Base-by-base conservation (phyloP, 2,113 vertebrate species). In the Colinus virginianus region DNA sequence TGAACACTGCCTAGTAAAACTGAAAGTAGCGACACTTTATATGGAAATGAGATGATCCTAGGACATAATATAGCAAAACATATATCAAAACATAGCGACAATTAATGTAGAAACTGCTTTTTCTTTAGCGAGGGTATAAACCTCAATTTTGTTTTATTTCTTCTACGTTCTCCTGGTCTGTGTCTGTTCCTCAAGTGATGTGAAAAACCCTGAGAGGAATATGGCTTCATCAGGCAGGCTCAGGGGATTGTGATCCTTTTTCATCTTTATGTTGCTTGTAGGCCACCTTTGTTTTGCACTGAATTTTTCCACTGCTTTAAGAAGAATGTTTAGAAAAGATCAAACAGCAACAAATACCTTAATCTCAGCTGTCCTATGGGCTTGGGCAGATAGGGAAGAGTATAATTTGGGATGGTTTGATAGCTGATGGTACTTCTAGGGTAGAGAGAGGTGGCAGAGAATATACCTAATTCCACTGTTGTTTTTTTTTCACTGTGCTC, bases 1-100 rank as follows among this genome's bases (percentile, higher is more conserved):
- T 96, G 93, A 94, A 97, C 56, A 90, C 85, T 76, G 82, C 70
- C 78, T 26, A 95, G 95, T 91, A 96, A 97, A 97, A 97, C 82
- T 93, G 96, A 94, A 97, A 96, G 96, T 91, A 97, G 90, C 88
- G 94, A 94, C 88, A 97, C 95, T 98, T 97, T 97, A 97, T 97
- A 97, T 97, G 97, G 97, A 98, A 98, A 98, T 97, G 90, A 97
- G 96, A 90, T 97, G 84, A 94, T 97, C 85, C 85, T 85, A 90
- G 86, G 95, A 96, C 82, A 81, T 93, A 97, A 95, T 84, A 78
- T 63, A 84, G 45, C 92, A 82, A 94, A 97, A 87, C 85, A 96
- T 97, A 96, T 83, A 97, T 98, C 96, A 97, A 97, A 97, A 94
- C 40, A 69, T 46, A 92, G 91, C 22, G 91, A 95, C 96, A 97